phyloP scores from a whole-genome alignment of 1,140 invertebrate genomes.

The Drosophila nasuta region DNA sequence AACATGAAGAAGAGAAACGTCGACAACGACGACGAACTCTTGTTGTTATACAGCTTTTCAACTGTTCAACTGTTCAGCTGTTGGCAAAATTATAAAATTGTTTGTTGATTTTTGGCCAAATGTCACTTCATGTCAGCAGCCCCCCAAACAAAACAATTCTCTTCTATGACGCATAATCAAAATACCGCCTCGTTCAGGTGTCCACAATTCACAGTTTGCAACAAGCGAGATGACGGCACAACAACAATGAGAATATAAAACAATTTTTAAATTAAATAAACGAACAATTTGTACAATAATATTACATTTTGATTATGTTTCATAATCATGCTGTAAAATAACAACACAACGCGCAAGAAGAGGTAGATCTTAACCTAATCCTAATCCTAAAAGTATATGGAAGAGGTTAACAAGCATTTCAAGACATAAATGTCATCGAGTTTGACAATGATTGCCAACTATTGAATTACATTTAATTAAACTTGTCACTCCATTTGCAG shows the following conservation, averaged over 20 bases:
- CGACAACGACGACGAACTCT: background rate
- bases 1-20: slow-evolving; percentile 22
- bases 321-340: background rate
- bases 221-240: background rate
- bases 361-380: background rate
- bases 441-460: background rate
- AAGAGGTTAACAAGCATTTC: background rate
- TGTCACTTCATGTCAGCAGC: slow-evolving; percentile 55
- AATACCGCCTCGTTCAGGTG: slow-evolving; percentile 11
- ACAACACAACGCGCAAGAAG: background rate
- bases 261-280: slow-evolving; percentile 23
- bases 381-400: too few species aligned
- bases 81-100: slow-evolving; percentile 53
- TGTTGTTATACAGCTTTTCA: background rate
- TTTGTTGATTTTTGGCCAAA: slow-evolving; percentile 66
- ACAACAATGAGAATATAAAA: background rate
- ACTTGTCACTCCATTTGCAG: background rate
- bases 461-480: background rate
- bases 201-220: background rate
- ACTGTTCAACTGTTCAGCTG: slow-evolving; percentile 23
- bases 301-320: slow-evolving; percentile 13
- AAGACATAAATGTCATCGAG: background rate
- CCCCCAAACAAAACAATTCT: background rate
- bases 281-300: slow-evolving; percentile 15
- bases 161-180: slow-evolving; percentile 36